These are phyloP conservation scores for Octodonta nipae DNA, from an alignment of 2,888 invertebrate species.

Conservation along the genomic window DNA sequence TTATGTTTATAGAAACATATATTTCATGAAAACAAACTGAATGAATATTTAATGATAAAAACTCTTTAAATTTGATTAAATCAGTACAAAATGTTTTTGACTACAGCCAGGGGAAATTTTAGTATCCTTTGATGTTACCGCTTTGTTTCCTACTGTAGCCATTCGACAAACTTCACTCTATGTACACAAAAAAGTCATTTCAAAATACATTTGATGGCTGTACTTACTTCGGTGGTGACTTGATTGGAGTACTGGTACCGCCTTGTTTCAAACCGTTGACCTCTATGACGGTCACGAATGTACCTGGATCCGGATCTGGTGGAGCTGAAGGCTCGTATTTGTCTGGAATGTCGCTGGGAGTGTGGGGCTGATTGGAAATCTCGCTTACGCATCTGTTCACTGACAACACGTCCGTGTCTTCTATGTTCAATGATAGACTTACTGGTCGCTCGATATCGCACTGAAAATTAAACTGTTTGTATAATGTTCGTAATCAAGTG, in stretches of 20 bases:
- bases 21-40: too few species aligned
- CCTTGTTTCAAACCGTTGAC: slow-evolving; percentile 63
- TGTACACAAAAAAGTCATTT: neutral
- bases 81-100: too few species aligned
- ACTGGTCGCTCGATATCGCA: slow-evolving; percentile 12
- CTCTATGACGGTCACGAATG: slow-evolving; percentile 80
- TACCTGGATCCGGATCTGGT: slow-evolving; percentile 38
- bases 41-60: too few species aligned
- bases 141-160: too few species aligned
- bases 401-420: slow-evolving; percentile 28
- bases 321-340: slow-evolving; percentile 17
- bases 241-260: slow-evolving; percentile 22
- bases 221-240: slow-evolving; percentile 31
- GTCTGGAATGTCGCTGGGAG: slow-evolving; percentile 16
- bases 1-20: too few species aligned
- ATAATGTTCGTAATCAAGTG: too few species aligned
- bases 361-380: slow-evolving; percentile 37
- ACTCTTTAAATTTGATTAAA: too few species aligned
- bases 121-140: too few species aligned
- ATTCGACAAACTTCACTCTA: too few species aligned
- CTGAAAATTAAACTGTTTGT: slow-evolving; percentile 14
- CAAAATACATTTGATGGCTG: neutral
- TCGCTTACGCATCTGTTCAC: slow-evolving; percentile 60
- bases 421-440: slow-evolving; percentile 15
- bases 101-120: too few species aligned